Evolutionary conservation across 2,113 vertebrate genomes (phyloP).

Genomic region (Mus musculus): DNA sequence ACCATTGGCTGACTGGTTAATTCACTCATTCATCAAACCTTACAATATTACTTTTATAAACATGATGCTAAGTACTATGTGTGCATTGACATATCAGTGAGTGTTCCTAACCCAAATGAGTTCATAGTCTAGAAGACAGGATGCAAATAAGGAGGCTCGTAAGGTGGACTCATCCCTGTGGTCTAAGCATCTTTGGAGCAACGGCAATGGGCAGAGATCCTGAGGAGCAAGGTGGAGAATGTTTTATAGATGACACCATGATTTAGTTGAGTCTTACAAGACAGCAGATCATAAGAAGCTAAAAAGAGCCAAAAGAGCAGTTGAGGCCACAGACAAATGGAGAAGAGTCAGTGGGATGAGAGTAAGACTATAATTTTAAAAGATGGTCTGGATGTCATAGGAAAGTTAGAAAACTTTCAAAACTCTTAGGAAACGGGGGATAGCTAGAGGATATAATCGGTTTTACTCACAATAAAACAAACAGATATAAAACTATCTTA

Average conservation of each 20-base stretch:
- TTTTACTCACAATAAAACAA: not conserved
- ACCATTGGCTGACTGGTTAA: not conserved
- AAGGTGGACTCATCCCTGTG: not conserved
- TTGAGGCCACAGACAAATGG: not conserved
- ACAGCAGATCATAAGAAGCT: not conserved
- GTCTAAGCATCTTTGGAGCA: not conserved
- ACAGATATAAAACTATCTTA: not conserved
- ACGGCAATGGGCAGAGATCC: not conserved
- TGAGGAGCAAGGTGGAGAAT: not conserved
- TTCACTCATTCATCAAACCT: not conserved
- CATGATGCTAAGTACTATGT: not conserved
- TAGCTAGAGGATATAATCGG: not conserved
- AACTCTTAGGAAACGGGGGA: not conserved
- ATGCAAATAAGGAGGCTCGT: not conserved
- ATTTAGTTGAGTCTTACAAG: not conserved
- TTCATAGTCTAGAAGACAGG: not conserved
- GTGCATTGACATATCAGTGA: not conserved
- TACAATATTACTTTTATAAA: not conserved
- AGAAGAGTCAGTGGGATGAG: not conserved
- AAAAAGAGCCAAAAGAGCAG: not conserved
- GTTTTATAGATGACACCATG: not conserved
- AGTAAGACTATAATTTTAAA: not conserved
- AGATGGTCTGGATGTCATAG: not conserved
- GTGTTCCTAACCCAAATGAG: not conserved
- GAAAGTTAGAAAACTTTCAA: conserved; percentile 8